phyloP scores from a whole-genome alignment of 2,888 invertebrate genomes.

The Leucozona laternaria region DNA sequence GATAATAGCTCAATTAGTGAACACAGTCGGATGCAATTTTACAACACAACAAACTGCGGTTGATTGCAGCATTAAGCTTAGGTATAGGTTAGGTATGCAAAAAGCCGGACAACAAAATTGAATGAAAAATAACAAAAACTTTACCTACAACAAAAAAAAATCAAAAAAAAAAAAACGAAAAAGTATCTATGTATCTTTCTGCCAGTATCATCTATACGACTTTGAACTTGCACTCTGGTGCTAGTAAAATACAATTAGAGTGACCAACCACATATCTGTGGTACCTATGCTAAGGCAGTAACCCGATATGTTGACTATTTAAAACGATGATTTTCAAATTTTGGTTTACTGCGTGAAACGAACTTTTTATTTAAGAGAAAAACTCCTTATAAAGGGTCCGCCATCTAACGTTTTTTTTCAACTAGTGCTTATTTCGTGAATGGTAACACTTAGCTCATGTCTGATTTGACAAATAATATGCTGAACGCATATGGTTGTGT shows the following conservation, averaged over 20 bases:
- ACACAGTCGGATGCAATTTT: slow-evolving; percentile 62
- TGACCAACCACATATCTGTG: not conserved
- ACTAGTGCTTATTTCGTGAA: too few species aligned
- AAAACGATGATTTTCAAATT: too few species aligned
- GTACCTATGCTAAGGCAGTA: too few species aligned
- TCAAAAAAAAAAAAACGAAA: not conserved
- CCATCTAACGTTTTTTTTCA: too few species aligned
- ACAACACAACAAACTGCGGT: slow-evolving; percentile 68
- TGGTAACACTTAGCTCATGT: too few species aligned
- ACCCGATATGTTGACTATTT: too few species aligned
- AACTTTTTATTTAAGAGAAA: too few species aligned
- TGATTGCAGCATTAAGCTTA: slow-evolving; percentile 60
- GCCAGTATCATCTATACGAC: slow-evolving; percentile 52
- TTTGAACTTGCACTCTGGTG: slow-evolving; percentile 65
- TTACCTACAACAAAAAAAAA: not conserved
- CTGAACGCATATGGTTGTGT: too few species aligned
- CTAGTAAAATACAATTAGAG: not conserved
- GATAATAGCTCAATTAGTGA: slow-evolving; percentile 71
- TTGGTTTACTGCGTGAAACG: too few species aligned
- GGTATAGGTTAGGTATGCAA: not conserved
- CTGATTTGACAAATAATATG: too few species aligned
- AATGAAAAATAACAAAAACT: slow-evolving; percentile 18
- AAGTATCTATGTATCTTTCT: slow-evolving; percentile 48
- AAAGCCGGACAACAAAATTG: slow-evolving; percentile 34
- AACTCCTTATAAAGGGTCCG: too few species aligned